Conservation (phyloP, 1,140 invertebrate species). For the Pseudomyrmex concolor region DNA sequence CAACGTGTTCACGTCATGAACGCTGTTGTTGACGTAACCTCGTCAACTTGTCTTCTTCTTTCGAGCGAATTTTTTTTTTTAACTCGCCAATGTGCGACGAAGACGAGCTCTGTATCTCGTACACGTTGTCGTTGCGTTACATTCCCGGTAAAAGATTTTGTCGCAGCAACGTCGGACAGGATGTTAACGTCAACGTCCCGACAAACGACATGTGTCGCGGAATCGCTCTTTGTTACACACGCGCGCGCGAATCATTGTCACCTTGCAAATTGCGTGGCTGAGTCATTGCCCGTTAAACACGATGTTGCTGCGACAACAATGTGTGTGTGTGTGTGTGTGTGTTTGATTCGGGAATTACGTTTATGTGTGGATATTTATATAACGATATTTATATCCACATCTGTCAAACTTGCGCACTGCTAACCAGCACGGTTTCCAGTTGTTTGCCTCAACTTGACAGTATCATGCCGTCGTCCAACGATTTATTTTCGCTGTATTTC, state of each 20-base stretch:
- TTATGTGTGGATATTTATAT: background rate
- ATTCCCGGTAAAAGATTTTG: background rate
- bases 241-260: slow-evolving; percentile 28
- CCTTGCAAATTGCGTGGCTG: slow-evolving; percentile 33
- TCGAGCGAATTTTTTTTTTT: background rate
- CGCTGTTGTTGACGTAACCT: slow-evolving; percentile 18
- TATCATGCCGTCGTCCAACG: too few relatives aligned
- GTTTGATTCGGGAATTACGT: background rate
- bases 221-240: slow-evolving; percentile 34
- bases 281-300: slow-evolving; percentile 43
- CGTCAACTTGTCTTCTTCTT: background rate
- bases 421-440: background rate
- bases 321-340: too few relatives aligned
- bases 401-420: background rate
- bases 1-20: slow-evolving; percentile 4
- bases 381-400: background rate
- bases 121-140: too few relatives aligned
- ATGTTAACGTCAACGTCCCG: background rate
- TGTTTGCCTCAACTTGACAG: slow-evolving; percentile 10
- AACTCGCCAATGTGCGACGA: background rate
- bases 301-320: too few relatives aligned
- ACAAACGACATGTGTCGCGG: background rate
- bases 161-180: background rate
- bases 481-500: background rate
- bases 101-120: background rate